phyloP scores from a whole-genome alignment of 2,888 invertebrate genomes.

The Xiphydria camelus region DNA sequence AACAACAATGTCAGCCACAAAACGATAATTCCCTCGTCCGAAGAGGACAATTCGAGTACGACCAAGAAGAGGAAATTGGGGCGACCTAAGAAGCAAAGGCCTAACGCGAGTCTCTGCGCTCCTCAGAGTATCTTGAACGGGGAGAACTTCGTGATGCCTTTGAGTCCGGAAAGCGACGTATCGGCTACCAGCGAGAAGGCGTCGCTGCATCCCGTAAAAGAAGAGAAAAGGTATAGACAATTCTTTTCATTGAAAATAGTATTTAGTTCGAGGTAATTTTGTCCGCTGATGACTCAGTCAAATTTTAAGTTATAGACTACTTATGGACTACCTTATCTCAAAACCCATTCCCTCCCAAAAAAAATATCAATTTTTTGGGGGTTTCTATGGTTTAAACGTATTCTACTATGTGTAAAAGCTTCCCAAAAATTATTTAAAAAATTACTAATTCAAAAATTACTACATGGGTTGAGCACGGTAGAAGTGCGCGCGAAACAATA shows the following conservation, averaged over 20 bases:
- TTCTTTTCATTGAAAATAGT: constrained; percentile 4
- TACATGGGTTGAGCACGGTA: too few relatives aligned
- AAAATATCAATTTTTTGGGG: too few relatives aligned
- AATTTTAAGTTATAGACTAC: too few relatives aligned
- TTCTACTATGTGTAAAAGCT: too few relatives aligned
- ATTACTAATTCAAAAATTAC: too few relatives aligned
- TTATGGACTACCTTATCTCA: too few relatives aligned
- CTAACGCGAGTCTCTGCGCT: constrained; percentile 28
- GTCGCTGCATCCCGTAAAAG: constrained; percentile 39
- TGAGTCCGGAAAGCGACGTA: constrained; percentile 57
- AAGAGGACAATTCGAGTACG: constrained; percentile 26
- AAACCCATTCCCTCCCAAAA: too few relatives aligned
- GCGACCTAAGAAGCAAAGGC: constrained; percentile 40
- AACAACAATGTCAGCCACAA: constrained; percentile 47
- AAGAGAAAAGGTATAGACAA: constrained; percentile 47
- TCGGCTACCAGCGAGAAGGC: constrained; percentile 52
- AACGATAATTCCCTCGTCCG: constrained; percentile 18
- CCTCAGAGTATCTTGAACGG: constrained; percentile 43
- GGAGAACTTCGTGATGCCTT: constrained; percentile 54
- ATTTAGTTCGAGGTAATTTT: too few relatives aligned
- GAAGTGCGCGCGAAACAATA: too few relatives aligned
- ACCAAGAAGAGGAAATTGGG: constrained; percentile 44
- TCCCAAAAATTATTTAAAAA: too few relatives aligned
- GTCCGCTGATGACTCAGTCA: too few relatives aligned
- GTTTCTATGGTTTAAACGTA: too few relatives aligned